phyloP scores from a whole-genome alignment of 2,888 invertebrate species.

The Eubasilissa splendida region DNA sequence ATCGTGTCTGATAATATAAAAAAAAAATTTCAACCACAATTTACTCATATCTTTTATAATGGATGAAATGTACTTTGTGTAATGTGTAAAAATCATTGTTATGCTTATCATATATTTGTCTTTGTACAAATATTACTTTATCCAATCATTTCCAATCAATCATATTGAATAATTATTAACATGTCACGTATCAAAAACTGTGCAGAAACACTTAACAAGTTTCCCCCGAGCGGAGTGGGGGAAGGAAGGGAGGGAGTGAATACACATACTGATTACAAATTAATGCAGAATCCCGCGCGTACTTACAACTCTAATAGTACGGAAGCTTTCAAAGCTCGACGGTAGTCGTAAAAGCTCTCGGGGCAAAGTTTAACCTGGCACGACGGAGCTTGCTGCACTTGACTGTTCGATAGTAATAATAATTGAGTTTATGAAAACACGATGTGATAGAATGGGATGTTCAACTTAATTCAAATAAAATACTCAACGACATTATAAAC shows the following conservation, averaged over 20 bases:
- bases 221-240: neutral
- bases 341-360: neutral
- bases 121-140: too few species aligned
- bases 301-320: neutral
- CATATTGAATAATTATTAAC: too few species aligned
- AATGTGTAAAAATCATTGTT: too few species aligned
- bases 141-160: too few species aligned
- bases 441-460: too few species aligned
- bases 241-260: neutral
- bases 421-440: neutral
- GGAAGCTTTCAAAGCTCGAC: neutral
- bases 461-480: too few species aligned
- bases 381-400: neutral
- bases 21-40: too few species aligned
- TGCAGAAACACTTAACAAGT: conserved; percentile 5
- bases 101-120: too few species aligned
- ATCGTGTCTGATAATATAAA: too few species aligned
- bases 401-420: neutral
- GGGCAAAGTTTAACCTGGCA: neutral
- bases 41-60: too few species aligned
- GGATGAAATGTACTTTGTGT: too few species aligned
- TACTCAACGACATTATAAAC: too few species aligned
- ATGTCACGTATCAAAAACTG: neutral
- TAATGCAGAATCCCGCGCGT: conserved; percentile 1
- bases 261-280: conserved; percentile 24